A percentile compares a stretch with the other conserved stretches of the same genome.
Evolutionary conservation across 1,140 invertebrate species (phyloP).

Genomic region (Drosophila miranda): DNA sequence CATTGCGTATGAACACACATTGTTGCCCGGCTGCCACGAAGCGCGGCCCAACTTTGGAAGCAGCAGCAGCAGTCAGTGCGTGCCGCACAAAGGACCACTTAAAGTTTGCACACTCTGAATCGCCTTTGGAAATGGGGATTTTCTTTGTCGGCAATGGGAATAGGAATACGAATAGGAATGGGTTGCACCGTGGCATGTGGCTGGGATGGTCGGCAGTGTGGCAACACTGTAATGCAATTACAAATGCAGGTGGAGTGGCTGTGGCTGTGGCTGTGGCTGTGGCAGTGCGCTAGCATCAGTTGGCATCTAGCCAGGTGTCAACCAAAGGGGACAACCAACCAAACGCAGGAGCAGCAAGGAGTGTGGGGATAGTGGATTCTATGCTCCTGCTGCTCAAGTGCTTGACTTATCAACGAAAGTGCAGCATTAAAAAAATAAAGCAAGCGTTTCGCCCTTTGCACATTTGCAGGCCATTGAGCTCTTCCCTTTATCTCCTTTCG

Average conservation of each 20-base stretch:
- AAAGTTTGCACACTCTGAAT: slow-evolving; percentile 54
- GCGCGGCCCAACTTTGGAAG: slow-evolving; percentile 39
- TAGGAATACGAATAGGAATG: slow-evolving; percentile 14
- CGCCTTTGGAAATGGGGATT: slow-evolving; percentile 47
- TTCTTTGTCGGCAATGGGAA: slow-evolving; percentile 59
- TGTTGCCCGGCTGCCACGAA: slow-evolving; percentile 47
- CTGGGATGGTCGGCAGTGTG: slow-evolving; percentile 29
- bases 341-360: background rate
- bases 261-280: background rate
- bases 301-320: slow-evolving; percentile 61
- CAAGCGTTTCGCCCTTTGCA: slow-evolving; percentile 47
- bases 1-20: slow-evolving; percentile 62
- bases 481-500: background rate
- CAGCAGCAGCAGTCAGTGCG: slow-evolving; percentile 17
- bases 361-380: slow-evolving; percentile 17
- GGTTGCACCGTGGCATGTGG: background rate
- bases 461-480: slow-evolving; percentile 57
- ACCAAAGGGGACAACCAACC: background rate
- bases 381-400: slow-evolving; percentile 39
- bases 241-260: slow-evolving; percentile 52
- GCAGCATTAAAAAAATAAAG: slow-evolving; percentile 64
- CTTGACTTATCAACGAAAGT: slow-evolving; percentile 79
- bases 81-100: slow-evolving; percentile 72
- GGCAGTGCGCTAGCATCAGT: slow-evolving; percentile 13
- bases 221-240: slow-evolving; percentile 68